Conservation (phyloP, 2,888 invertebrate genomes). For the Allacma fusca region DNA sequence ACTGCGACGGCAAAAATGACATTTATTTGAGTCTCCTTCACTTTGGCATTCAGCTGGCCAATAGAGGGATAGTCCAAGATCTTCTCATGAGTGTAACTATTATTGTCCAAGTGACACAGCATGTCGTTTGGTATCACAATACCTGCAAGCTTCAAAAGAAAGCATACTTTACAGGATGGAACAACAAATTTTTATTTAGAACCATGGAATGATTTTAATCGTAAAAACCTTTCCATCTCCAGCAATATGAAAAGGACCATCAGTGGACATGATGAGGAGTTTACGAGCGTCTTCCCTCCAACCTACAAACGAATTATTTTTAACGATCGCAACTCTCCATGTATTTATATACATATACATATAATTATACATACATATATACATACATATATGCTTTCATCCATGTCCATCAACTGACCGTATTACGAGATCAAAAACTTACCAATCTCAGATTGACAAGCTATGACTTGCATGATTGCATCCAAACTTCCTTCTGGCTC, state of each 20-base stretch:
- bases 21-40: slow-evolving; percentile 92
- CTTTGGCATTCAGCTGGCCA: slow-evolving; percentile 77
- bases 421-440: background rate
- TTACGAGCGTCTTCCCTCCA: slow-evolving; percentile 94
- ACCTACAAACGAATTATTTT: slow-evolving; percentile 71
- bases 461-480: slow-evolving; percentile 98
- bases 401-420: background rate
- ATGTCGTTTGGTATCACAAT: slow-evolving; percentile 94
- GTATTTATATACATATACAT: no score
- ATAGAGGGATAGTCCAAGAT: slow-evolving; percentile 96
- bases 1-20: slow-evolving; percentile 96
- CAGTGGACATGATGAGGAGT: slow-evolving; percentile 78
- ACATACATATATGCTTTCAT: no score
- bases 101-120: slow-evolving; percentile 79
- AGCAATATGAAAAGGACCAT: slow-evolving; percentile 99
- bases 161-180: slow-evolving; percentile 59
- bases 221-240: slow-evolving; percentile 93
- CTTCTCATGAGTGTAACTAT: slow-evolving; percentile 80
- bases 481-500: slow-evolving; percentile 99
- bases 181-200: slow-evolving; percentile 13
- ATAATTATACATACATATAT: no score
- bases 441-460: slow-evolving; percentile 70
- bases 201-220: background rate
- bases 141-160: slow-evolving; percentile 78
- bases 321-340: no score